Evolutionary conservation across 2,797 vertebrate genomes (phyloP).

Genomic region (Lates japonicus): DNA sequence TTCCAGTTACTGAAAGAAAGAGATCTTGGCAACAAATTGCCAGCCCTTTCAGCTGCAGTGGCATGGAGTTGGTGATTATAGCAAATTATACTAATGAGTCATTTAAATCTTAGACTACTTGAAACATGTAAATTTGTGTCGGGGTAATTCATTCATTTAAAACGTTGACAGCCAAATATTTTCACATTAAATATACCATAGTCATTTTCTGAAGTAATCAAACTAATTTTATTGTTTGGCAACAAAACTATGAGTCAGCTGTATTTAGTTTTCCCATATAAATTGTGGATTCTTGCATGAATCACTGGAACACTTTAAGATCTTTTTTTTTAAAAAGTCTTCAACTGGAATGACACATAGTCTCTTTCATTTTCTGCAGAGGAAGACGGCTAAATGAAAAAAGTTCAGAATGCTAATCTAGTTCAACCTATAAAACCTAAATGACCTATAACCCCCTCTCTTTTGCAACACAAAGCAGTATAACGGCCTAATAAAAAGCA

Average conservation of each 20-base stretch:
- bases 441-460: slow-evolving; percentile 45
- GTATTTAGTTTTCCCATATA: not conserved
- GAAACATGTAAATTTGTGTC: not conserved
- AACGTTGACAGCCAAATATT: not conserved
- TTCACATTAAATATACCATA: not conserved
- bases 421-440: slow-evolving; percentile 47
- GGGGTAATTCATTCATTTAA: not conserved
- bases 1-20: slow-evolving; percentile 42
- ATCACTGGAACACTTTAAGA: not conserved
- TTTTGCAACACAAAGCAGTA: slow-evolving; percentile 54
- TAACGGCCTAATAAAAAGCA: slow-evolving; percentile 58
- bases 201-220: not conserved
- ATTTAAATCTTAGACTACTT: not conserved
- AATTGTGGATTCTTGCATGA: not conserved
- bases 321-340: not conserved
- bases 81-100: not conserved
- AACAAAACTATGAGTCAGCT: slow-evolving; percentile 3
- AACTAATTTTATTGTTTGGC: not conserved
- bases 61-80: not conserved
- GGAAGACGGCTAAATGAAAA: not conserved
- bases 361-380: not conserved
- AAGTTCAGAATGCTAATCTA: slow-evolving; percentile 27
- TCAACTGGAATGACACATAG: not conserved
- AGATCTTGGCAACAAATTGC: not conserved
- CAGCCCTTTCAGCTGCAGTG: not conserved